A percentile compares a stretch with the other conserved stretches of the same genome.
Evolutionary conservation across 2,797 vertebrate species (phyloP).

Genomic region (Champsocephalus gunnari): DNA sequence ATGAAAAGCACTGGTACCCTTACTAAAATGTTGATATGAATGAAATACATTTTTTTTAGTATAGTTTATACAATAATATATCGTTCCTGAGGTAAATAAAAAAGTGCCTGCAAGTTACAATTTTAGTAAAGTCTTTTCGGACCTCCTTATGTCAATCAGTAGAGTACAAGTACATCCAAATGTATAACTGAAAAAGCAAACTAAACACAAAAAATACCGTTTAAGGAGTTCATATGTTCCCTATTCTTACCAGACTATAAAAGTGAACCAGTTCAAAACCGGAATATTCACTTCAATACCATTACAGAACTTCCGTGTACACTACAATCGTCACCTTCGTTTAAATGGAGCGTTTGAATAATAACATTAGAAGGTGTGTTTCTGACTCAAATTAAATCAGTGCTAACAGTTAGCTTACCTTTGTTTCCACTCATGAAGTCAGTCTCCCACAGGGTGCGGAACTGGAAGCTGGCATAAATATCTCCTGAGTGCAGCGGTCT

Average conservation of each 20-base stretch:
- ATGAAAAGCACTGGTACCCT: too few species aligned
- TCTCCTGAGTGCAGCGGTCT: constrained; percentile 91
- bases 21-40: background rate
- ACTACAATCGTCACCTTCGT: background rate
- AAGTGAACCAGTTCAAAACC: background rate
- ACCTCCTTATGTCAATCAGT: background rate
- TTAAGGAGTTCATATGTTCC: background rate
- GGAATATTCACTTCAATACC: too few species aligned
- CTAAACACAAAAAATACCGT: too few species aligned
- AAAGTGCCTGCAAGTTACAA: background rate
- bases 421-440: constrained; percentile 84
- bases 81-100: too few species aligned
- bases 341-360: background rate
- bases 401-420: constrained; percentile 76
- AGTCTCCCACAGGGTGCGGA: constrained; percentile 92
- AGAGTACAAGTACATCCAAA: background rate
- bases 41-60: too few species aligned
- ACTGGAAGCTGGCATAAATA: constrained; percentile 94
- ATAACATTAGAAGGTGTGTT: background rate
- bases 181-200: background rate
- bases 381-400: background rate
- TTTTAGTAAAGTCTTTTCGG: background rate
- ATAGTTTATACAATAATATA: background rate
- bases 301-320: too few species aligned
- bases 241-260: background rate